Evolutionary conservation across 1,140 invertebrate genomes (phyloP).

Genomic region (Palaemon carinicauda): DNA sequence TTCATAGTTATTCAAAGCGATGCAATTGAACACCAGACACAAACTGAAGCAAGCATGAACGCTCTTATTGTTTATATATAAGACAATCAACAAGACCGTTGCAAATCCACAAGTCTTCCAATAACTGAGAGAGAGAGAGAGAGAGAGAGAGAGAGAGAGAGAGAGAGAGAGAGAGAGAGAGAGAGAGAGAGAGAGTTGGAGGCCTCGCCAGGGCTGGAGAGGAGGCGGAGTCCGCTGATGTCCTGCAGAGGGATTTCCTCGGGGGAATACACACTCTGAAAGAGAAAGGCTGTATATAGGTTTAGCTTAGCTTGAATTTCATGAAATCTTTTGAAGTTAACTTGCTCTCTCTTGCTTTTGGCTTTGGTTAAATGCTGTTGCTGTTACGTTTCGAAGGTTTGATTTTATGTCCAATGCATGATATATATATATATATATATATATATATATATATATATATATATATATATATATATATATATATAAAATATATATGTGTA

Average conservation of each 20-base stretch:
- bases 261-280: not conserved
- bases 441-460: constrained; percentile 2
- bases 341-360: no score
- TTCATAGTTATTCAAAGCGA: no score
- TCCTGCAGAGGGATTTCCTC: not conserved
- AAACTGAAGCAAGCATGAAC: not conserved
- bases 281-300: not conserved
- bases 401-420: not conserved
- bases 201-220: not conserved
- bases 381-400: not conserved
- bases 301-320: no score
- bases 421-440: not conserved
- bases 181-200: not conserved
- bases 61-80: no score
- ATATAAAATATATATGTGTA: not conserved
- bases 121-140: not conserved
- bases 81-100: not conserved
- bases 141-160: not conserved
- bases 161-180: not conserved
- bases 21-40: no score
- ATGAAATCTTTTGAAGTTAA: no score
- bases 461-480: not conserved
- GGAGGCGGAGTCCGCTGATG: not conserved
- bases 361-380: no score
- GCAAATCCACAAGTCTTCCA: not conserved